These are phyloP conservation scores for Halesus radiatus DNA, from an alignment of 1,140 invertebrate species.

Conservation along the genomic window DNA sequence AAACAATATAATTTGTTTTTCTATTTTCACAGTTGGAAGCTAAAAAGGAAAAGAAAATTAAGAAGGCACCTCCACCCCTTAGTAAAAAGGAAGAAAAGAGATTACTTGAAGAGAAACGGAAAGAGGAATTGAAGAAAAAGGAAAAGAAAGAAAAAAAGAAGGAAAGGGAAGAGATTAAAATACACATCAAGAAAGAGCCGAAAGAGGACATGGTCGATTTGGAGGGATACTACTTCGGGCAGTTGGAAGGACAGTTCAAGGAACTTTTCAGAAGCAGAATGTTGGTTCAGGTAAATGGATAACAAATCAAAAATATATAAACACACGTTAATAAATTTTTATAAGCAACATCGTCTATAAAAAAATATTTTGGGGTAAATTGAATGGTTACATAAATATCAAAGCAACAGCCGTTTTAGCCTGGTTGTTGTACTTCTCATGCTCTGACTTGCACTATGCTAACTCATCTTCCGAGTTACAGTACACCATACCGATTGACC, in stretches of 20 bases:
- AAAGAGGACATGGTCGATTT: constrained; percentile 61
- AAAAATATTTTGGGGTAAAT: not conserved
- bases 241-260: constrained; percentile 62
- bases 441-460: no score
- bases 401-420: no score
- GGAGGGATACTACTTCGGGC: constrained; percentile 76
- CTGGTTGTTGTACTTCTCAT: no score
- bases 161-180: constrained; percentile 52
- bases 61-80: constrained; percentile 33
- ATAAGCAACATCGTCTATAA: not conserved
- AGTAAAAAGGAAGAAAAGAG: constrained; percentile 49
- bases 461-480: no score
- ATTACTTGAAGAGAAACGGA: constrained; percentile 45
- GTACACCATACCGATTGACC: no score
- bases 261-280: constrained; percentile 58
- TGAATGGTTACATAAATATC: no score
- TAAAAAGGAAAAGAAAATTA: constrained; percentile 41
- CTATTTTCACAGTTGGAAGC: not conserved
- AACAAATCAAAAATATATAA: no score
- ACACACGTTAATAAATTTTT: not conserved
- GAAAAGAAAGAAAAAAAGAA: constrained; percentile 44
- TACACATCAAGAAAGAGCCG: constrained; percentile 65
- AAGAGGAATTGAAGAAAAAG: constrained; percentile 49
- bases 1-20: not conserved
- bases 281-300: constrained; percentile 62